Evolutionary conservation across 2,797 vertebrate genomes (phyloP), one percentile per base, ranked within the genome.

Genomic region (Sebastolobus altivelis): DNA sequence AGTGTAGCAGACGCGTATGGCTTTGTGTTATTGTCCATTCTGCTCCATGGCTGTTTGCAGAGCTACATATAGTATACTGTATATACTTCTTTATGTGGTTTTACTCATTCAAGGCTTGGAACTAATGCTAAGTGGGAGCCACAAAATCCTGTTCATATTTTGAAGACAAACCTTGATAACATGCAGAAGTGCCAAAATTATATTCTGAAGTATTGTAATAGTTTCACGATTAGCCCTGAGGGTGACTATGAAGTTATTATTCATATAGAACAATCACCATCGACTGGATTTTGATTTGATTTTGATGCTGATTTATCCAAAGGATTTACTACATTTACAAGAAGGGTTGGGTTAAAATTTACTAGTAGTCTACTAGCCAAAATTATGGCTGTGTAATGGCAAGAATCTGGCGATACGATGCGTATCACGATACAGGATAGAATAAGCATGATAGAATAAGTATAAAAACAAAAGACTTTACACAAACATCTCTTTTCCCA

Each of bases 21-120:
- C 8, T 55, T 52, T 9, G 18, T 70, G 10, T 63, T 61, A 60
- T 67, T 71, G 52, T 86, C 72, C 71, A 27, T 69, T 83, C 60
- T 74, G 71, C 27, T 56, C 68, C 4, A 9, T 65, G 49, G 62
- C 56, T 59, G 29, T 61, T 37, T 63, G 43, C 37, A 52, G 43
- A 71, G 14, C 16, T 61, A 43, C 33, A 37, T 59, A 4, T 33
- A 62, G 29, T 49, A n/a, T 20, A 70, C 2, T 25, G 9, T 55
- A 4, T 55, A 59, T 31, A 20, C 14, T 37, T 70, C 33, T 72
- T 63, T 18, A n/a, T 77, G 20, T 66, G 14, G 25, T 71, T 66
- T 73, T 56, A 73, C 43, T 66, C 22, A 25, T 14, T 77, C 12
- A 20, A n/a, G 9, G 29, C 14, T 43, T 52, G 16, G 22, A 29